These are phyloP conservation scores for Scaeva pyrastri DNA, from an alignment of 2,888 invertebrate genomes.

Conservation along the genomic window DNA sequence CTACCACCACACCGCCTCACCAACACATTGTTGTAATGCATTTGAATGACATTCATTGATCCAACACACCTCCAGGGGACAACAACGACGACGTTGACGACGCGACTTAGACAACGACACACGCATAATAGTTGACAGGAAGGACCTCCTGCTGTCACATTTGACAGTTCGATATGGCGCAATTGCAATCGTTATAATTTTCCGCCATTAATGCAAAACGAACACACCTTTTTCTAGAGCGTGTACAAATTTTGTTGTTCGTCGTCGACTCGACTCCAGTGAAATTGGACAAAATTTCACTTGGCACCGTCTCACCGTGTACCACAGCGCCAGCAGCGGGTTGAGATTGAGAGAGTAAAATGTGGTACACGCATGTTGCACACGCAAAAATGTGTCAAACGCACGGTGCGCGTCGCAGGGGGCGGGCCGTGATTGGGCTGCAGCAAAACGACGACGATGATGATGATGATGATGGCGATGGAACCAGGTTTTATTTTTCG, in stretches of 20 bases:
- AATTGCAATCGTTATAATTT: slow-evolving; percentile 41
- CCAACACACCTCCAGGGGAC: slow-evolving; percentile 40
- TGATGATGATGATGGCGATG: slow-evolving; percentile 44
- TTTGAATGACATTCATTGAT: slow-evolving; percentile 54
- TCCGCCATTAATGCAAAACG: not conserved
- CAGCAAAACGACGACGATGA: not conserved
- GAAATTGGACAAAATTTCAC: slow-evolving; percentile 67
- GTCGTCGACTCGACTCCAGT: no score
- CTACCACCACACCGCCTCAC: not conserved
- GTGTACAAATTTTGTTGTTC: slow-evolving; percentile 52
- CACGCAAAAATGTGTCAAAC: slow-evolving; percentile 68
- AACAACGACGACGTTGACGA: not conserved
- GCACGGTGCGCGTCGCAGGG: not conserved
- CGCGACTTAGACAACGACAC: no score
- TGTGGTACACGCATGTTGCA: slow-evolving; percentile 72
- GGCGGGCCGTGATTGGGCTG: not conserved
- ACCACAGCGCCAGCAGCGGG: not conserved
- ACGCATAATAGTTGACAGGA: slow-evolving; percentile 15
- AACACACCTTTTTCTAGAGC: slow-evolving; percentile 57
- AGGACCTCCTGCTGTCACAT: slow-evolving; percentile 34
- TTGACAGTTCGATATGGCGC: slow-evolving; percentile 23
- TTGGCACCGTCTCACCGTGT: slow-evolving; percentile 21
- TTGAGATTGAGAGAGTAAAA: slow-evolving; percentile 9
- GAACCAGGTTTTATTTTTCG: slow-evolving; percentile 36
- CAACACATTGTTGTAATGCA: slow-evolving; percentile 11